phyloP scores from a whole-genome alignment of 1,140 invertebrate genomes.

The Globodera rostochiensis region DNA sequence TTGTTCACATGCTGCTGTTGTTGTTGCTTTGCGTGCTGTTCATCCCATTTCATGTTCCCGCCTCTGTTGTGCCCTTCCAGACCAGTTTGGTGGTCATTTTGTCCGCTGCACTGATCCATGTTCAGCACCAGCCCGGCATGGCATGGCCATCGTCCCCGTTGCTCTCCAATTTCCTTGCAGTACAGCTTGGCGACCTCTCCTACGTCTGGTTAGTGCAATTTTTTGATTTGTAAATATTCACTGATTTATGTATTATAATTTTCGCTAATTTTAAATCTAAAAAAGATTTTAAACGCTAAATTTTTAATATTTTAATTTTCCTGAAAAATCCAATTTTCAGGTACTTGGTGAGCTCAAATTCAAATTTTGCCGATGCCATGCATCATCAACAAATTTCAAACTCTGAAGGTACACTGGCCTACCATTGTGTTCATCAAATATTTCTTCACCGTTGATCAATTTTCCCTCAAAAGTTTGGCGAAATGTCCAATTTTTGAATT shows the following conservation, averaged over 20 bases:
- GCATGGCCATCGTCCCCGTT: constrained; percentile 13
- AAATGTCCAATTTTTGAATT: background rate
- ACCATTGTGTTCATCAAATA: constrained; percentile 30
- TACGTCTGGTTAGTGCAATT: constrained; percentile 15
- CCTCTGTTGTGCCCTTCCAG: constrained; percentile 14
- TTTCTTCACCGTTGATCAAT: constrained; percentile 30
- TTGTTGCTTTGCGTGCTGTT: constrained; percentile 10
- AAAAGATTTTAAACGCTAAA: too few species aligned
- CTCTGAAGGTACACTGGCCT: constrained; percentile 25
- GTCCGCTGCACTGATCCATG: constrained; percentile 9
- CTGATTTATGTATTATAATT: too few species aligned
- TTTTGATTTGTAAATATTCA: too few species aligned
- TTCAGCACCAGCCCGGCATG: background rate
- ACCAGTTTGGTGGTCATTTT: constrained; percentile 14
- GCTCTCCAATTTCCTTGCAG: constrained; percentile 5
- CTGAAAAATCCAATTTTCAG: background rate
- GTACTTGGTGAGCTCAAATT: constrained; percentile 1
- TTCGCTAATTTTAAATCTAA: too few species aligned
- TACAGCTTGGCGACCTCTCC: constrained; percentile 27
- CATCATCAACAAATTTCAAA: background rate
- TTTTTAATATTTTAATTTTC: too few species aligned
- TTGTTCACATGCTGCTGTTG: background rate
- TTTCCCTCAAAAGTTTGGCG: constrained; percentile 22
- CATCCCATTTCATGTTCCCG: constrained; percentile 1
- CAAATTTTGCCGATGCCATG: background rate